These are phyloP conservation scores for Diglossa brunneiventris DNA, from an alignment of 2,113 vertebrate genomes.

Conservation along the genomic window DNA sequence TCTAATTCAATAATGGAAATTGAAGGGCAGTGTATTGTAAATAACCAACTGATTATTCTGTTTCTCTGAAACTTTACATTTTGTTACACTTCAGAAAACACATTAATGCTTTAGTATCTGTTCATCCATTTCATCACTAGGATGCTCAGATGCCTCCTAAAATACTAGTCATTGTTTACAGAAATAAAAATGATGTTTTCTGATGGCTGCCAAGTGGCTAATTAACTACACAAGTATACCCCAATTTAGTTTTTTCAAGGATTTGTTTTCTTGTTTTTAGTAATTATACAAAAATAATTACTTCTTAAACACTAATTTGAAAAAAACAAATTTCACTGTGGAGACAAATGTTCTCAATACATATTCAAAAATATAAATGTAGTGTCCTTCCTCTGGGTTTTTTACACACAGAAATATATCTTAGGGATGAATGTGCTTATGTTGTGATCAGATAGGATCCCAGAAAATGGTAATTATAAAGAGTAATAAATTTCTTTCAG, in stretches of 20 bases:
- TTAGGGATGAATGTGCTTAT: neutral
- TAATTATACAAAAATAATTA: neutral
- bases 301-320: neutral
- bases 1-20: neutral
- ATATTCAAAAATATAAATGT: neutral
- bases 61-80: neutral
- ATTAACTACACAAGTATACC: neutral
- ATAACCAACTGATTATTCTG: neutral
- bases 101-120: neutral
- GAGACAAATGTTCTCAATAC: neutral
- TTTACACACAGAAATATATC: neutral
- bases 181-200: neutral
- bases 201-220: slow-evolving; percentile 2
- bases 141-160: neutral
- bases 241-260: neutral
- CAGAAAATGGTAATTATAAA: neutral
- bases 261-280: neutral
- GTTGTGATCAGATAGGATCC: neutral
- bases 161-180: neutral
- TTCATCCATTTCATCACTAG: neutral
- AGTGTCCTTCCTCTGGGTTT: neutral
- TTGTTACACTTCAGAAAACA: neutral
- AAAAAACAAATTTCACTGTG: neutral
- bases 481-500: neutral
- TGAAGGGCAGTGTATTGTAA: neutral